Evolutionary conservation across 2,797 vertebrate genomes (phyloP).

Genomic region (Sorex maritimensis): DNA sequence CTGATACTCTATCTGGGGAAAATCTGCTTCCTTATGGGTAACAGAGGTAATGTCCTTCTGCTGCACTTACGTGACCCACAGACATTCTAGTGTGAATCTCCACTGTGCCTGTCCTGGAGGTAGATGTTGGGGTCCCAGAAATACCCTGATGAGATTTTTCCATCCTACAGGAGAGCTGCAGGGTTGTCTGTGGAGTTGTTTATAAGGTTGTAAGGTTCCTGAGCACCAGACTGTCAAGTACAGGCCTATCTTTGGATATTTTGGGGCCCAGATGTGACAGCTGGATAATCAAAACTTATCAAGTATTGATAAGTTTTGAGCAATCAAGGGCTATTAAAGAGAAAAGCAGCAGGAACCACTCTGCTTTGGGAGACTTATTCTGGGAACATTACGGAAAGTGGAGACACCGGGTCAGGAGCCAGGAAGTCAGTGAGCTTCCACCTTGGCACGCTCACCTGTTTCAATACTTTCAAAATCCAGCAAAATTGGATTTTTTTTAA

Average conservation of each 20-base stretch:
- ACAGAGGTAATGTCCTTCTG: neutral
- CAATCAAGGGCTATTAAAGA: neutral
- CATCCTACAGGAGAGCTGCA: neutral
- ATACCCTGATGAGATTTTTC: no score
- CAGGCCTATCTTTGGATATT: neutral
- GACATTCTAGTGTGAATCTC: neutral
- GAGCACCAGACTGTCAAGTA: no score
- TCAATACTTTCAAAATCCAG: neutral
- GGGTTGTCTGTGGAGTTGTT: neutral
- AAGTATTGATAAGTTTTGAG: neutral
- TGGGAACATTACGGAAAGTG: neutral
- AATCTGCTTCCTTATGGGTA: neutral
- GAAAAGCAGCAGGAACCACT: neutral
- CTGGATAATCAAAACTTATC: neutral
- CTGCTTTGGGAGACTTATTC: neutral
- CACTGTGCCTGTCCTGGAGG: no score
- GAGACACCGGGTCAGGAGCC: neutral
- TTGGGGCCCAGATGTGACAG: neutral
- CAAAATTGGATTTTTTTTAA: neutral
- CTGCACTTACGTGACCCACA: neutral
- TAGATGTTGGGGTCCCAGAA: no score
- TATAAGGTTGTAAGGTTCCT: neutral
- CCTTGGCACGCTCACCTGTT: neutral
- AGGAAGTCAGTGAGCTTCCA: neutral
- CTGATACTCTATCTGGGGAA: neutral